phyloP scores from a whole-genome alignment of 2,888 invertebrate genomes.

The Amphipyra tragopoginis region DNA sequence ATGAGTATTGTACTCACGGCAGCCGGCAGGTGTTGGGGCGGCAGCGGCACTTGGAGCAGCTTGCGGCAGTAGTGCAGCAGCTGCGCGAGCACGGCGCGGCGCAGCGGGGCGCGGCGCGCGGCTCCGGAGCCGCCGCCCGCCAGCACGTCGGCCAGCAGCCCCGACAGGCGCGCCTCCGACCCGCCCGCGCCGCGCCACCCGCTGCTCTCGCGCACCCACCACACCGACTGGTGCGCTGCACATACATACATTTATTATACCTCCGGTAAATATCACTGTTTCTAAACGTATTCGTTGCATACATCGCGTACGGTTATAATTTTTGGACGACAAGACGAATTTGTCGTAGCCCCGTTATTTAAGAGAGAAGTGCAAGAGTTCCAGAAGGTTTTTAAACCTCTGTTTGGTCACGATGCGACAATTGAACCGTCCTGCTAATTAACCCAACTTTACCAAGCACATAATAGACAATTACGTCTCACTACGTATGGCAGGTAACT shows the following conservation, averaged over 20 bases:
- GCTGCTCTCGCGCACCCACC: conserved; percentile 87
- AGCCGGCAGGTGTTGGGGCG: conserved; percentile 43
- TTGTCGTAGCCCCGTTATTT: too few relatives aligned
- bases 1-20: conserved; percentile 7
- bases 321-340: too few relatives aligned
- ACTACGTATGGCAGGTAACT: too few relatives aligned
- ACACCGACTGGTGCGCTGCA: conserved; percentile 76
- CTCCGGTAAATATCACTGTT: too few relatives aligned
- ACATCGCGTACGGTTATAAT: too few relatives aligned
- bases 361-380: too few relatives aligned
- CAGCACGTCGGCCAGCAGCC: conserved; percentile 92
- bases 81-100: conserved; percentile 93
- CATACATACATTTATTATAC: not conserved
- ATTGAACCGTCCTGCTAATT: too few relatives aligned
- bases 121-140: conserved; percentile 90
- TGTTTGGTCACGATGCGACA: too few relatives aligned
- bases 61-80: conserved; percentile 92
- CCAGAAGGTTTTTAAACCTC: too few relatives aligned
- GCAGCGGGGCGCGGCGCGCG: conserved; percentile 90
- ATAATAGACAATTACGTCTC: too few relatives aligned
- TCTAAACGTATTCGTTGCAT: too few relatives aligned
- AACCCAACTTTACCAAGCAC: too few relatives aligned
- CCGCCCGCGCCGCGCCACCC: conserved; percentile 87
- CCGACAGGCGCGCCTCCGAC: conserved; percentile 90
- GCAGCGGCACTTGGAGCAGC: conserved; percentile 87